Conservation (phyloP, 2,888 invertebrate species). For the Oegoconia quadripuncta region DNA sequence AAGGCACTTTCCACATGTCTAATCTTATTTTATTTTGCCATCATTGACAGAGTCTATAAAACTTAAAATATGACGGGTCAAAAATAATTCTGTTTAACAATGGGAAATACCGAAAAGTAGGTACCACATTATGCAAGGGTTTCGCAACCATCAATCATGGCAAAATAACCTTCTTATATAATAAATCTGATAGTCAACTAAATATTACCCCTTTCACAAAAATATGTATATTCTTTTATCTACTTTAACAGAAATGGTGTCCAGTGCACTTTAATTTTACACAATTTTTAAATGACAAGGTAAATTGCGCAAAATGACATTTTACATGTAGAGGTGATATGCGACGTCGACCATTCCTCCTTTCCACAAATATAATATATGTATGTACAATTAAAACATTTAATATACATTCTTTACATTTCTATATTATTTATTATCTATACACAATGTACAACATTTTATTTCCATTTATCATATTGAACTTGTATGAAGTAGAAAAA, state of each 20-base stretch:
- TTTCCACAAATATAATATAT: conserved; percentile 40
- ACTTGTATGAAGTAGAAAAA: conserved; percentile 44
- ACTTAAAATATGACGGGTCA: conserved; percentile 23
- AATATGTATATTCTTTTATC: conserved; percentile 9
- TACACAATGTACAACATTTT: conserved; percentile 71
- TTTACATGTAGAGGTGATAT: conserved; percentile 30
- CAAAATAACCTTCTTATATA: conserved; percentile 33
- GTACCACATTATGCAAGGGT: neutral
- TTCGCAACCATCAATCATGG: conserved; percentile 37
- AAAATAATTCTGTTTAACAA: no score
- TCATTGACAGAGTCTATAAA: conserved; percentile 41
- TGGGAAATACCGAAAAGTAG: neutral
- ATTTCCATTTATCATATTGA: conserved; percentile 31
- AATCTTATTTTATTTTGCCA: conserved; percentile 57
- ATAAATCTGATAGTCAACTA: conserved; percentile 57
- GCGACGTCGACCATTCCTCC: conserved; percentile 39
- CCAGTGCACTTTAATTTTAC: neutral
- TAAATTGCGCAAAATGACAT: neutral
- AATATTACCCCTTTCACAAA: conserved; percentile 65
- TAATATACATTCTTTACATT: conserved; percentile 62
- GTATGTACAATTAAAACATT: conserved; percentile 54
- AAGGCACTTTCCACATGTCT: conserved; percentile 78
- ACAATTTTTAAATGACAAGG: neutral
- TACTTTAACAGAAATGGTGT: conserved; percentile 8
- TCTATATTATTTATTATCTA: conserved; percentile 63